A percentile compares a stretch with the other conserved stretches of the same genome.
Conservation (phyloP, 2,113 vertebrate genomes). For the Tragulus kanchil region DNA sequence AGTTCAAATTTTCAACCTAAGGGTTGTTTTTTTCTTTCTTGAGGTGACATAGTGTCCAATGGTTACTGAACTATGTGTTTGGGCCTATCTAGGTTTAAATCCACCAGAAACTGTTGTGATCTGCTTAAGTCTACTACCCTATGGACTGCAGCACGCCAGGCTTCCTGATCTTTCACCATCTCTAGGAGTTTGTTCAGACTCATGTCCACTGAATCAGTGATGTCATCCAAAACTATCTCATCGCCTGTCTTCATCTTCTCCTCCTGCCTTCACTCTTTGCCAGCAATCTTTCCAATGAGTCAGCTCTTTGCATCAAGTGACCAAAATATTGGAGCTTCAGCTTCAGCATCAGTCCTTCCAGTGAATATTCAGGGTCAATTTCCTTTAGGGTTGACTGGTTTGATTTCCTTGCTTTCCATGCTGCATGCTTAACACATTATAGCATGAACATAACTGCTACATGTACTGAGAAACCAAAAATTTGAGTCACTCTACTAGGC, state of each 20-base stretch:
- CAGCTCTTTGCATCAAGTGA: rapidly evolving
- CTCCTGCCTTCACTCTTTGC: neutral
- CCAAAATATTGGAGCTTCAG: neutral
- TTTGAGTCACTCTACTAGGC: neutral
- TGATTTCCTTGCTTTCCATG: neutral
- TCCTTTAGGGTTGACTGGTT: neutral
- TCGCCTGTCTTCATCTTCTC: neutral
- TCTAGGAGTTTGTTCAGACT: neutral
- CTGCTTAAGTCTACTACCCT: neutral
- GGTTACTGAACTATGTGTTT: too few species aligned
- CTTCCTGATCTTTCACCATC: neutral
- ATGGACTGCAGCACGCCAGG: neutral
- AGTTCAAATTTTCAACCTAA: too few species aligned
- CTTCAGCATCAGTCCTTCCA: neutral
- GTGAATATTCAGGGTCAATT: neutral
- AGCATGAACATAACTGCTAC: neutral
- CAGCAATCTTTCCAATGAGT: neutral
- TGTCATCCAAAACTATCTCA: neutral
- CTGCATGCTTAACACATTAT: neutral
- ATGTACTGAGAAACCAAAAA: neutral
- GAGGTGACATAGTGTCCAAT: too few species aligned
- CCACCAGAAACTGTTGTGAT: too few species aligned
- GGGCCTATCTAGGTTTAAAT: too few species aligned
- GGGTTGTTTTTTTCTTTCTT: too few species aligned
- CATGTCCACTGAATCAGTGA: neutral